Percentiles rank a stretch among this genome's conserved stretches.
Evolutionary conservation across 2,888 invertebrate genomes (phyloP).

Genomic region (Heteromyza rotundicornis): DNA sequence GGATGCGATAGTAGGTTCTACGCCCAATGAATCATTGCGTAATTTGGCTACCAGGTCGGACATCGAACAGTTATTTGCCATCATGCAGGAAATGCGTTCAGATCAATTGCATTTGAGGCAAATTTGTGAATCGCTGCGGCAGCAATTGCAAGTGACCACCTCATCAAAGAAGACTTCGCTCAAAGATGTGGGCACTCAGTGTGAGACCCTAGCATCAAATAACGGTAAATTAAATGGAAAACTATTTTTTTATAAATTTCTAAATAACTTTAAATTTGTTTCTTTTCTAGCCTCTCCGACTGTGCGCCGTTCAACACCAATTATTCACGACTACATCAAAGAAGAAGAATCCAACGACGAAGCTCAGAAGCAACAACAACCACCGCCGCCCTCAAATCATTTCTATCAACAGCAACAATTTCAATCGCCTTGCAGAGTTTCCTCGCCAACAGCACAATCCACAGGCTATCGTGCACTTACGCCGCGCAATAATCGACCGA

Average conservation of each 20-base stretch:
- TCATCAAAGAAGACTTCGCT: too few species aligned
- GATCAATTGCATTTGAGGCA: slow-evolving; percentile 48
- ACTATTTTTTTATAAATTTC: background rate
- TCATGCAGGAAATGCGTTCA: slow-evolving; percentile 41
- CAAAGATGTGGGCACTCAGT: slow-evolving; percentile 39
- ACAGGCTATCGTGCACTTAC: slow-evolving; percentile 47
- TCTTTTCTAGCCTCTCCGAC: slow-evolving; percentile 19
- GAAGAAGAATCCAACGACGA: slow-evolving; percentile 34
- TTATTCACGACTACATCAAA: slow-evolving; percentile 38
- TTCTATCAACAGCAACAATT: slow-evolving; percentile 22
- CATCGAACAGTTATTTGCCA: slow-evolving; percentile 36
- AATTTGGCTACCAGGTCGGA: slow-evolving; percentile 46
- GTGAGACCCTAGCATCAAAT: slow-evolving; percentile 27
- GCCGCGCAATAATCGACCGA: slow-evolving; percentile 30
- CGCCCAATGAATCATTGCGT: background rate
- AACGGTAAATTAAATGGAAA: slow-evolving; percentile 23
- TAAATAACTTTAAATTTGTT: too few species aligned
- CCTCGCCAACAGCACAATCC: slow-evolving; percentile 47
- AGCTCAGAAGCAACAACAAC: background rate
- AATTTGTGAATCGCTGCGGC: slow-evolving; percentile 36
- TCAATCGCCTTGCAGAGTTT: slow-evolving; percentile 35
- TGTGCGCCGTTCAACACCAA: slow-evolving; percentile 35
- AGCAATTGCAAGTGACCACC: slow-evolving; percentile 18
- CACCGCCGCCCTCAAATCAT: slow-evolving; percentile 21
- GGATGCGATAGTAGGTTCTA: slow-evolving; percentile 30